Conservation (phyloP, 2,797 vertebrate species). For the Phalanger gymnotis region DNA sequence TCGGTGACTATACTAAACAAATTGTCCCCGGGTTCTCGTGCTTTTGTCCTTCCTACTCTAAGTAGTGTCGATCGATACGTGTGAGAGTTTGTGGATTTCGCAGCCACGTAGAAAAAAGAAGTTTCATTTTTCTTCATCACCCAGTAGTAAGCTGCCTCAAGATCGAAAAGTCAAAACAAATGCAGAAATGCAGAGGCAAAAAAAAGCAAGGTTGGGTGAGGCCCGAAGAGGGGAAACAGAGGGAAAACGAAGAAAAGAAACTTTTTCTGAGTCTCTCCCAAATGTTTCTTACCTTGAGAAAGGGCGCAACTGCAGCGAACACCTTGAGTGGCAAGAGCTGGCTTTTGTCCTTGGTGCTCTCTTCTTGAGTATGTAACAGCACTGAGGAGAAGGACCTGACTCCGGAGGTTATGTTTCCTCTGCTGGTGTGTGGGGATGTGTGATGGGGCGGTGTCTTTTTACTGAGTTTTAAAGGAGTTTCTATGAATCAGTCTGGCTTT, state of each 20-base stretch:
- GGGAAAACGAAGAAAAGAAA: conserved; percentile 23
- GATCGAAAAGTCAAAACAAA: background rate
- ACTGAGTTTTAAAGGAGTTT: conserved; percentile 86
- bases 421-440: conserved; percentile 80
- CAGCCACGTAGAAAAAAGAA: conserved; percentile 27
- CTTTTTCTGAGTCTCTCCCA: too few relatives aligned
- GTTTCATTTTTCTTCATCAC: rapidly evolving
- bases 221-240: background rate
- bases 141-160: conserved; percentile 22
- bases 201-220: background rate
- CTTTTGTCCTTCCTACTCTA: rapidly evolving
- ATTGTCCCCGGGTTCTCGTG: background rate
- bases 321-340: conserved; percentile 66
- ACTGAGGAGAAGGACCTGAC: conserved; percentile 81
- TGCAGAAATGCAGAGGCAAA: background rate
- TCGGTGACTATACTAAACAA: background rate
- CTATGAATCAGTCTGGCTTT: conserved; percentile 88
- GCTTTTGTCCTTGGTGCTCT: conserved; percentile 40
- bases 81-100: background rate
- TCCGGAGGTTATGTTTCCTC: conserved; percentile 83
- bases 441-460: conserved; percentile 83
- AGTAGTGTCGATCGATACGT: background rate
- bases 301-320: background rate
- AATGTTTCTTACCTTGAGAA: conserved; percentile 79
- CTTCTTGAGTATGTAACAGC: conserved; percentile 47